Base-by-base conservation (phyloP, 2,113 vertebrate species). In the Daphoenositta chrysoptera region DNA sequence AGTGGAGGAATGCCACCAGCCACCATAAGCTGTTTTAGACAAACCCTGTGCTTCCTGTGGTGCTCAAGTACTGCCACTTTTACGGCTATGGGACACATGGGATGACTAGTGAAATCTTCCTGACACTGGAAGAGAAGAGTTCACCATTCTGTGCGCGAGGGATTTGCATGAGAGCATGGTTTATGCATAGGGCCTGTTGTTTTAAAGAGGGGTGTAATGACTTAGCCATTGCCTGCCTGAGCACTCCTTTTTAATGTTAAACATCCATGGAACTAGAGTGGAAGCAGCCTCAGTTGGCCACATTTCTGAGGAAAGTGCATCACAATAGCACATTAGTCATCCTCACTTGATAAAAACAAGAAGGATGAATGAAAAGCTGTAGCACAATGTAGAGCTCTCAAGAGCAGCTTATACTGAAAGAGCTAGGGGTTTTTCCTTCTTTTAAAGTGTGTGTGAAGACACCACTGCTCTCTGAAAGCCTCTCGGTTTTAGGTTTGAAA, bases 161-260 rank as follows among this genome's bases (percentile, higher is more conserved):
- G 61, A 94, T 94, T 94, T 96, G 92, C 87, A 96, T 89, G 88
- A 94, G 47, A 81, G 35, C 89, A 45, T 39, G 57, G 65, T 75
- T 92, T 96, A 95, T 97, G 92, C 70, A 91, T 24, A 79, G 70
- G 13, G 42, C 47, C 64, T 91, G 83, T 95, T 96, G 93, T 93
- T 97, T 94, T 90, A 96, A 96, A 95, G 84, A 3, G 5, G 58
- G 19, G 10, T 80, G 70, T 93, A 95, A 97, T 97, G 96, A 97
- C 93, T 97, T 89, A 83, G 70, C 83, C 82, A 90, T 95, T 84
- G 87, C 93, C 56, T 5, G 63, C 48, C 73, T 91, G 80, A 94
- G 83, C 53, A 66, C 48, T 93, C 83, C 78, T 93, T 96, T 96
- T 90, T 83, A 45, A 96, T 95, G 93, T 90, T 96, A 97, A 97